Base-by-base conservation (phyloP, 1,140 invertebrate genomes). In the Trachymyrmex septentrionalis region DNA sequence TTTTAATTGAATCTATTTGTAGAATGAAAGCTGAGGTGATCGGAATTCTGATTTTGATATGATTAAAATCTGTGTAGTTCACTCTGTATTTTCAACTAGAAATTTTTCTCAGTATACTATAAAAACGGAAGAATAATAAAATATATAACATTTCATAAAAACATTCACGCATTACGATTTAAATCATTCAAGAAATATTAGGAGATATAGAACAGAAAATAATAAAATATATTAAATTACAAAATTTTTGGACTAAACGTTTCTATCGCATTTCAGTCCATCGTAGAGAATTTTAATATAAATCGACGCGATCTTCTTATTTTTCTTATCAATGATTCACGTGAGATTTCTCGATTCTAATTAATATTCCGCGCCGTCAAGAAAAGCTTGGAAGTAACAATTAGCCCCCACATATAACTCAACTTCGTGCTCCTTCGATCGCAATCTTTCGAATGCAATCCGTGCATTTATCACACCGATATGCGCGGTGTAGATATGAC, bases 401-500 rank as follows among this genome's bases (percentile, higher is more conserved):
- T 34, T 61, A 30, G 6, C 9, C 9, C 4, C 14, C 24, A 21
- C 38, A 72, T 59, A 30, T 50, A 50, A 50, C 38, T n/a, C 12
- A 72, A 82, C 9, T 57, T 16, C 9, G 21, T 16, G 34, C 53
- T 48, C 14, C 34, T 61, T 63, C 53, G 6, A 48, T 59, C 24
- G 21, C 66, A 27, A 44, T 84, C n/a, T 50, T 61, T 63, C 34
- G 34, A 38, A 38, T 6, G 34, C 34, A 38, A 61, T 73, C 38
- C 19, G n/a, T 14, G 69, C 9, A 27, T 80, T 69, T 69, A 69
- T 55, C 44, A 50, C 48, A 2, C 19, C 44, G 38, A 30, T 48
- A 16, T 19, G 19, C 24, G 27, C 50, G 34, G 30, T 82, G 12
- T 73, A 61, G 55, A 44, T 16, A 69, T 44, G 38, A 81, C n/a